Evolutionary conservation across 2,113 vertebrate species (phyloP).

Genomic region (Nyctereutes procyonoides): DNA sequence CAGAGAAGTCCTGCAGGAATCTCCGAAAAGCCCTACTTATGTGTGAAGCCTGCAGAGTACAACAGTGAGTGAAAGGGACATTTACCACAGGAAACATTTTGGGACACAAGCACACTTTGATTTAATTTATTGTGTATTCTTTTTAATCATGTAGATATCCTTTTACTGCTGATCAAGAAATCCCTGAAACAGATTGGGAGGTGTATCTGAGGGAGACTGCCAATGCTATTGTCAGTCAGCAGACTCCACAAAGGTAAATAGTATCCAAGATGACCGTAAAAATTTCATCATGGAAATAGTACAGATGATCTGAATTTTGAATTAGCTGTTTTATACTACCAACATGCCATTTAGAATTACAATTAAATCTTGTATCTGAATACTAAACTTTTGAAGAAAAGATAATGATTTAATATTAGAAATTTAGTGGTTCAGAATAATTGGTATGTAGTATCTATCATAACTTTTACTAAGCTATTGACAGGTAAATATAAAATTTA

Average conservation of each 20-base stretch:
- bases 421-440: neutral
- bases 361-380: neutral
- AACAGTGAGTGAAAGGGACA: constrained; percentile 92
- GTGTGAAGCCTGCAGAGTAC: constrained; percentile 98
- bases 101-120: neutral
- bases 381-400: constrained; percentile 18
- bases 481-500: neutral
- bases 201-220: constrained; percentile 97
- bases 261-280: neutral
- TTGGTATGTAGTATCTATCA: neutral
- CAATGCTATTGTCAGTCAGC: constrained; percentile 95
- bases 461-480: neutral
- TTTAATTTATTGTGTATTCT: neutral
- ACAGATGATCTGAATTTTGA: neutral
- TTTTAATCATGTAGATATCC: constrained; percentile 90
- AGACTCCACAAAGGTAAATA: constrained; percentile 94
- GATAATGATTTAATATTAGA: constrained; percentile 22
- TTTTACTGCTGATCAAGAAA: constrained; percentile 95
- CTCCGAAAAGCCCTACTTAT: constrained; percentile 97
- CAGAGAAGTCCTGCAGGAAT: constrained; percentile 95
- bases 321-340: neutral
- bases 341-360: neutral
- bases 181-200: constrained; percentile 98
- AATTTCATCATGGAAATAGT: neutral
- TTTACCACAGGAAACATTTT: neutral